Base-by-base conservation (phyloP, 2,113 vertebrate genomes). In the Channa maculata region DNA sequence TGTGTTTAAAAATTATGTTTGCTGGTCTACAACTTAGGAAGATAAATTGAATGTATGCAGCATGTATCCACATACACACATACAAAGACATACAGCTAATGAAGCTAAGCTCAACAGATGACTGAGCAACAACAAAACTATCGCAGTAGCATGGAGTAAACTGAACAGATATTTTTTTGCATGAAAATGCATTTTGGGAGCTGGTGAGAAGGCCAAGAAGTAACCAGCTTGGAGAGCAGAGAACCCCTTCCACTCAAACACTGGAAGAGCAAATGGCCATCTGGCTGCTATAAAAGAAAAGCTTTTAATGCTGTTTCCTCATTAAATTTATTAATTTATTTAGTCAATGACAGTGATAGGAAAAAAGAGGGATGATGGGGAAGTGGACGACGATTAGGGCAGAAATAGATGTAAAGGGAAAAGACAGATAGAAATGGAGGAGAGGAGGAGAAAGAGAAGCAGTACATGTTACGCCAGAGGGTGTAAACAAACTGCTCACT, bases 401-500 rank as follows among this genome's bases (percentile, higher is more conserved):
- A 36, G 46, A 50, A 57, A 36, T 38, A 84, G 74, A 67, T 66
- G 12, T 51, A 51, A 44, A 72, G 13, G 9, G 36, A 52, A 36
- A 67, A 57, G 52, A 52, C 44, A 52, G 12, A 34, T 1, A n/a
- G 14, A 44, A 39, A 66, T 54, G 24, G 36, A 9, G 24, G 43
- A 57, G 54, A 52, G 75, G 70, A 83, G 38, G 46, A 44, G 74
- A 67, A 60, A 73, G 8, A 53, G 62, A 3, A 57, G 63, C 50
- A 70, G 70, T 15, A 51, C 37, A 65, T 24, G 64, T 12, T 6
- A 65, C 54, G 83, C 82, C 77, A 84, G 45, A 37, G 61, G 69
- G 71, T 68, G 77, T 51, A 85, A 86, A 87, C 83, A 84, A 81
- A 77, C 66, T 51, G 48, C 71, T 87, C 71, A 14, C 58, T 88